A percentile compares a stretch with the other conserved stretches of the same genome.
Conservation (phyloP, 2,113 vertebrate genomes). For the Pelecanoides urinatrix region DNA sequence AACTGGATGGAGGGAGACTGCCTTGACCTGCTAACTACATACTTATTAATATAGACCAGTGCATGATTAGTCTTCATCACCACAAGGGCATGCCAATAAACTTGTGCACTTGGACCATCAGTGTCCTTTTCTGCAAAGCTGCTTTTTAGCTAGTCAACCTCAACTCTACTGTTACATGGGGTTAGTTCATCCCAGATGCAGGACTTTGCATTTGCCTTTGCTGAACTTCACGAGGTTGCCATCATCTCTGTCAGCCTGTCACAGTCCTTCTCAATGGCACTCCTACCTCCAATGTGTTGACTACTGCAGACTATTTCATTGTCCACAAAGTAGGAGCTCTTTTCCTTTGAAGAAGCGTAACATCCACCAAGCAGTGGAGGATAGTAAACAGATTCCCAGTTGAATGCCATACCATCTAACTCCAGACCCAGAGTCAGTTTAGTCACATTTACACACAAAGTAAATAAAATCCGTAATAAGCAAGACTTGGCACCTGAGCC, state of each 20-base stretch:
- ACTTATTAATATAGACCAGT: background rate
- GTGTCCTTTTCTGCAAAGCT: background rate
- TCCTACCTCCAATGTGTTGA: fast-evolving
- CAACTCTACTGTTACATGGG: background rate
- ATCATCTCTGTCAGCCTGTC: background rate
- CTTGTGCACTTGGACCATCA: background rate
- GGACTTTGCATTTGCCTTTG: background rate
- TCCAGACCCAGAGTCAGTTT: background rate
- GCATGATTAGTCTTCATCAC: background rate
- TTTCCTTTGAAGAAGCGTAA: background rate
- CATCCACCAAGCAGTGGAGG: background rate
- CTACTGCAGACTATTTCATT: background rate
- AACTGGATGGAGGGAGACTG: background rate
- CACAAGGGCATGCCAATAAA: background rate
- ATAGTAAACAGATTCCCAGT: fast-evolving
- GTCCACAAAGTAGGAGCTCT: background rate
- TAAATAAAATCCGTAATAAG: background rate
- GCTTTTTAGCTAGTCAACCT: background rate
- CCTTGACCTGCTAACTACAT: background rate
- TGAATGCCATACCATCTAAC: background rate
- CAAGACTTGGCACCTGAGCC: background rate
- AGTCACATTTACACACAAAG: background rate
- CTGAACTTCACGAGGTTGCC: background rate
- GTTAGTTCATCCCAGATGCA: background rate
- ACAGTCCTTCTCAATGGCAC: background rate